These are phyloP conservation scores for Dunckerocampus dactyliophorus DNA, from an alignment of 2,113 vertebrate species.

Conservation along the genomic window DNA sequence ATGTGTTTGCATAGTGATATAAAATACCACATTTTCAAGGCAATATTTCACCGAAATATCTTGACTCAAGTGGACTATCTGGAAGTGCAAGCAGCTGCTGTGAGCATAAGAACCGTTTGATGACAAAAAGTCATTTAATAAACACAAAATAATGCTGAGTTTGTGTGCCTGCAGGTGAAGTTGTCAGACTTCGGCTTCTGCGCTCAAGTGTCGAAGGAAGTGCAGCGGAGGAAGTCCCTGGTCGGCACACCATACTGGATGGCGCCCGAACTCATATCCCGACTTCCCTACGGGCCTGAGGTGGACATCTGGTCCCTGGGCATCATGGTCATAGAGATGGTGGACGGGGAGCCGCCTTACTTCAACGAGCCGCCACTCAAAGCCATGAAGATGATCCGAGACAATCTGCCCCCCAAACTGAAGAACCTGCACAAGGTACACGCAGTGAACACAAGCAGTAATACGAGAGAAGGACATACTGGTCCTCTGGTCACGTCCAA, in stretches of 20 bases:
- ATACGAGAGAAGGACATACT: neutral
- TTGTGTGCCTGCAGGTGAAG: slow-evolving; percentile 77
- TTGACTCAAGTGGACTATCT: too few species aligned
- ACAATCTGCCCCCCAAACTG: slow-evolving; percentile 90
- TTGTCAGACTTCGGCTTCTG: slow-evolving; percentile 95
- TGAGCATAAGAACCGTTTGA: too few species aligned
- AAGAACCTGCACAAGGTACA: slow-evolving; percentile 91
- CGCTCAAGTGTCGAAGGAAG: slow-evolving; percentile 88
- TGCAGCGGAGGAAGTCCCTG: slow-evolving; percentile 84
- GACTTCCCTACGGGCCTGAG: slow-evolving; percentile 86
- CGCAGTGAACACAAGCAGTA: neutral
- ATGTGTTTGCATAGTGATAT: too few species aligned
- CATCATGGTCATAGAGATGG: slow-evolving; percentile 98
- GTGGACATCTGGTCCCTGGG: slow-evolving; percentile 97
- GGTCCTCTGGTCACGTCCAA: neutral
- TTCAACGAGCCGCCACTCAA: slow-evolving; percentile 95
- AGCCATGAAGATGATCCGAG: slow-evolving; percentile 98
- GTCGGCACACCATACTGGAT: slow-evolving; percentile 93
- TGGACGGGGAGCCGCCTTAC: slow-evolving; percentile 92
- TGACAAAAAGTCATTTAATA: too few species aligned
- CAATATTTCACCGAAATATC: too few species aligned
- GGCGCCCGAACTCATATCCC: slow-evolving; percentile 90
- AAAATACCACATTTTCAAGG: too few species aligned
- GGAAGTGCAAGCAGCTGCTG: too few species aligned
- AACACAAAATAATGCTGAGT: neutral